Conservation (phyloP, 2,888 invertebrate species). For the Aradus depressus region DNA sequence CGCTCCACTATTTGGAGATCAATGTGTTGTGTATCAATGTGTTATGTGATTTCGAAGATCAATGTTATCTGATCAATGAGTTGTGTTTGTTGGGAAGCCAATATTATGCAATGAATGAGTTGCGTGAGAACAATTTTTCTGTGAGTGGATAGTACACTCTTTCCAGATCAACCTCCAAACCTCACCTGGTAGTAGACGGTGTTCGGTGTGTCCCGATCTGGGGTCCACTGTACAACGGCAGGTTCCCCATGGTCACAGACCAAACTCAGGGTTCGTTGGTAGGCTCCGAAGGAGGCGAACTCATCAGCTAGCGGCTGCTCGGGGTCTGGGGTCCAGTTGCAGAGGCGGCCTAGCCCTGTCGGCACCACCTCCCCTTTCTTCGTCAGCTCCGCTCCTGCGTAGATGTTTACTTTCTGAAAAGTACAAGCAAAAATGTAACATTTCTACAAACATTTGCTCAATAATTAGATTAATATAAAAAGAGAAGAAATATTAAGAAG, state of each 20-base stretch:
- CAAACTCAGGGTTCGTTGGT: slow-evolving; percentile 70
- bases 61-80: no score
- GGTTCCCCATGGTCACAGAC: slow-evolving; percentile 76
- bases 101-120: no score
- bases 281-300: slow-evolving; percentile 78
- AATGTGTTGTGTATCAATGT: no score
- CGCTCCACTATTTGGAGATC: no score
- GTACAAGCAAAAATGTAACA: neutral
- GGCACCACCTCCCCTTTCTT: slow-evolving; percentile 58
- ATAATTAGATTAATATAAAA: neutral
- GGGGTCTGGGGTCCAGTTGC: slow-evolving; percentile 74
- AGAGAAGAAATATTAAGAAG: no score
- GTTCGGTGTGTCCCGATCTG: slow-evolving; percentile 74
- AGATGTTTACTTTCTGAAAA: slow-evolving; percentile 60
- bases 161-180: neutral
- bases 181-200: slow-evolving; percentile 85
- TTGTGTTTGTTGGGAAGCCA: no score
- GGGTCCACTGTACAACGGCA: slow-evolving; percentile 77
- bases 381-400: slow-evolving; percentile 64
- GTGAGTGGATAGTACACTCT: neutral
- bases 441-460: neutral
- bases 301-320: slow-evolving; percentile 64
- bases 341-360: slow-evolving; percentile 69
- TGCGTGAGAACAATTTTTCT: no score
- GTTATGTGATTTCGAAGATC: no score